Conservation (phyloP, 2,797 vertebrate genomes). For the Esox lucius region DNA sequence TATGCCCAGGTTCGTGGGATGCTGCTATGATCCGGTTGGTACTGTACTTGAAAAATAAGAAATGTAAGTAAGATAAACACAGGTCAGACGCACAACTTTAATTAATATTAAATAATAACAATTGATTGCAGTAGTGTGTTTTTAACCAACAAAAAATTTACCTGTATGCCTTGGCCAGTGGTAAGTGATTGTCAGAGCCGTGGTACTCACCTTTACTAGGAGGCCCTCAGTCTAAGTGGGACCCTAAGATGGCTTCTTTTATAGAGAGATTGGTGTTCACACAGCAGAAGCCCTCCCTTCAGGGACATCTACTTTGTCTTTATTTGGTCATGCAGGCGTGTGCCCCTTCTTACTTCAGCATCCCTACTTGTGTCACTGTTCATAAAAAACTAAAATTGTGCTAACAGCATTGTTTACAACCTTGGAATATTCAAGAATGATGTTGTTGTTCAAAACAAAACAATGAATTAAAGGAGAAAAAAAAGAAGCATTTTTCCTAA, state of each 20-base stretch:
- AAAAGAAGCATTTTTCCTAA: neutral
- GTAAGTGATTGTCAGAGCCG: neutral
- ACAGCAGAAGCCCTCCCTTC: constrained; percentile 55
- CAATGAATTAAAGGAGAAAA: too few relatives aligned
- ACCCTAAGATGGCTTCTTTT: constrained; percentile 58
- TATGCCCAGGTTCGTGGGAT: constrained; percentile 14
- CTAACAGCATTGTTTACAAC: too few relatives aligned
- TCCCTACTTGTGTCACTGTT: constrained; percentile 51
- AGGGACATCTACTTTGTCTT: constrained; percentile 49
- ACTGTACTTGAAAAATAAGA: constrained; percentile 36
- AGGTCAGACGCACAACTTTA: neutral
- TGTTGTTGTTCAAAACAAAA: neutral
- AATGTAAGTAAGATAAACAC: neutral
- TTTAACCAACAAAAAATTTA: neutral
- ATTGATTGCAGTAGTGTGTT: neutral
- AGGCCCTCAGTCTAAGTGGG: constrained; percentile 49
- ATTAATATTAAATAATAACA: neutral
- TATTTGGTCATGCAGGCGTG: constrained; percentile 65
- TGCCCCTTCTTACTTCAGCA: constrained; percentile 40
- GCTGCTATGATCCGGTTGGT: constrained; percentile 29
- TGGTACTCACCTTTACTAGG: constrained; percentile 67
- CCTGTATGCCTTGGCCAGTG: neutral
- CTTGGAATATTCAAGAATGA: neutral
- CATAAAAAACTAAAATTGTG: constrained; percentile 38
- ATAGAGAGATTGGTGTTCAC: constrained; percentile 53